Conservation (phyloP, 1,140 invertebrate genomes). For the Brachionus asplanchnoidis region DNA sequence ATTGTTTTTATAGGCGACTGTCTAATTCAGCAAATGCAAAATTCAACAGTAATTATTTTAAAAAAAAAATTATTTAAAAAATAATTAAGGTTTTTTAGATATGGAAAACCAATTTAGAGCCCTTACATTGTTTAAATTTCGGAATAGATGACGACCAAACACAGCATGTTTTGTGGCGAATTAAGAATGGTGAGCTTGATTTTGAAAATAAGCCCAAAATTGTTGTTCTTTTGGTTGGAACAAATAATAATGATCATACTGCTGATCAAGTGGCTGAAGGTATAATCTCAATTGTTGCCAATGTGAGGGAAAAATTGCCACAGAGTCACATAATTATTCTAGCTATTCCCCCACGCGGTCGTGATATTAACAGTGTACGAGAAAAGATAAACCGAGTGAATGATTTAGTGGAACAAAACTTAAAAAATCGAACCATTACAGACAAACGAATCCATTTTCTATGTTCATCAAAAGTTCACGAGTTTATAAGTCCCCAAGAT, state of each 20-base stretch:
- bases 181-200: conserved; percentile 79
- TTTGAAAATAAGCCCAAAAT: conserved; percentile 62
- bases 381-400: conserved; percentile 72
- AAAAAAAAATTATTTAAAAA: background rate
- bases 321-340: conserved; percentile 72
- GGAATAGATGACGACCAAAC: conserved; percentile 80
- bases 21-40: conserved; percentile 70
- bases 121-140: conserved; percentile 80
- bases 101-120: conserved; percentile 78
- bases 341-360: conserved; percentile 74
- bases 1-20: conserved; percentile 85
- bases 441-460: conserved; percentile 62
- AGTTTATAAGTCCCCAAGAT: conserved; percentile 63
- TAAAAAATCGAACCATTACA: conserved; percentile 62
- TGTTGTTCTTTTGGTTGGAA: conserved; percentile 76
- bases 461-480: conserved; percentile 68
- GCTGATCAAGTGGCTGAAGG: conserved; percentile 74
- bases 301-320: conserved; percentile 70
- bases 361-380: conserved; percentile 71
- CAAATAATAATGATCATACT: conserved; percentile 73
- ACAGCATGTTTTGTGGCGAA: conserved; percentile 80
- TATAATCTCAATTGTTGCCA: conserved; percentile 69
- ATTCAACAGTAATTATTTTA: conserved; percentile 63
- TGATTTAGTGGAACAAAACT: conserved; percentile 63
- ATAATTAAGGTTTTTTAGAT: conserved; percentile 54